Evolutionary conservation across 2,888 invertebrate species (phyloP), one percentile per base, ranked within the genome.

Genomic region (Scaeva pyrastri): DNA sequence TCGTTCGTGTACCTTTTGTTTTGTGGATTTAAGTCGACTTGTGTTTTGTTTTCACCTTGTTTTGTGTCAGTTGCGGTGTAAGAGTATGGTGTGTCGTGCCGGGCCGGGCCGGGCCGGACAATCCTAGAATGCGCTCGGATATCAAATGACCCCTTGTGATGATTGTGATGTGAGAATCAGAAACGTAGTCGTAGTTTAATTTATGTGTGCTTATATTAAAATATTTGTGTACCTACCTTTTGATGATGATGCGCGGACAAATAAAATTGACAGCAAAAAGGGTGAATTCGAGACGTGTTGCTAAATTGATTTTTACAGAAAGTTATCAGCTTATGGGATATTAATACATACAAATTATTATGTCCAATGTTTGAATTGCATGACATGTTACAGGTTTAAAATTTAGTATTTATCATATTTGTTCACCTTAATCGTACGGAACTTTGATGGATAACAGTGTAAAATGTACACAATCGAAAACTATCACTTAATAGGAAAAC

Each of bases 31-130:
- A 66, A 45, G 31, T 66, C 68, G 21, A 31, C 56, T 26, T 50
- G 56, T 70, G 52, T 60, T 74, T 82, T 86, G 70, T 82, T 86
- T 82, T 76, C 80, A 80, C 79, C 70, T 75, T 84, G 76, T 76
- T 64, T 66, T 84, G 62, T 72, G 64, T 84, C 75, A 85, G 72
- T 73, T 66, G 75, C 52, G 39, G 5, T 31, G 31, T 8, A n/a
- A n/a, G n/a, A 8, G 31, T 31, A 8, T 39, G 39, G 39, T 39
- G 39, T 11, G 10, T 3, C 11, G 43, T 68, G n/a, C 68, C 68
- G 16, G 21, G 11, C 26, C 14, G 16, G 21, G 11, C 26, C 14
- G 31, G 71, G 64, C 50, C 60, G 21, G 12, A 39, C 12, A 31
- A 31, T 21, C 39, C 36, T 43, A 14, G 8, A 14, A 14, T 48